Percentiles rank a stretch among this genome's conserved stretches.
Conservation (phyloP, 2,888 invertebrate species). For the Ectropis crepuscularia region DNA sequence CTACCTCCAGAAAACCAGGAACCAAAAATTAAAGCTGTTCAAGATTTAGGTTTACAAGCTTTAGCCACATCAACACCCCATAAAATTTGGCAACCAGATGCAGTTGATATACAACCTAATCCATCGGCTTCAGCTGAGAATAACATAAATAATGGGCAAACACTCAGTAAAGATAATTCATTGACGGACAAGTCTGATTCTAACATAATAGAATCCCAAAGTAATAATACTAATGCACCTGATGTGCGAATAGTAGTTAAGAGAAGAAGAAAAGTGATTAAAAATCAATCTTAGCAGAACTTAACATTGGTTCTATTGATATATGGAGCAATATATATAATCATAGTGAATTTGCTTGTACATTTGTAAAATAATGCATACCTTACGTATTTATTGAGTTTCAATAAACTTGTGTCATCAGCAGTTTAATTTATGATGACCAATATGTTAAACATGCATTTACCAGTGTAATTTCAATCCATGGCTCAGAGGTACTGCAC, state of each 20-base stretch:
- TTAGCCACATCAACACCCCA: constrained; percentile 74
- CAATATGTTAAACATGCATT: too few species aligned
- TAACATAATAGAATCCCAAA: constrained; percentile 42
- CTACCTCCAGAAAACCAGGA: not conserved
- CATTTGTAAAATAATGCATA: too few species aligned
- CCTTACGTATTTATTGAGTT: too few species aligned
- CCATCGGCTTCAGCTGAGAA: constrained; percentile 39
- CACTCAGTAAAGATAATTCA: constrained; percentile 31
- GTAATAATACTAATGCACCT: constrained; percentile 58
- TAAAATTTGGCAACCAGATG: constrained; percentile 45
- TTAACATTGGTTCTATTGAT: not conserved
- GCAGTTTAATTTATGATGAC: too few species aligned
- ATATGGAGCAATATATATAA: not conserved
- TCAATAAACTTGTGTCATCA: too few species aligned
- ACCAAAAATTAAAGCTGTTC: constrained; percentile 22
- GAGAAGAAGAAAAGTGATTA: constrained; percentile 64
- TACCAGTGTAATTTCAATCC: too few species aligned
- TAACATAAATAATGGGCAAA: constrained; percentile 40
- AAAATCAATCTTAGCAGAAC: constrained; percentile 39
- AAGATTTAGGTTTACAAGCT: constrained; percentile 50
- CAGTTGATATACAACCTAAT: constrained; percentile 25
- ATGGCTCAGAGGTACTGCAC: too few species aligned
- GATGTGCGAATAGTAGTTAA: constrained; percentile 73
- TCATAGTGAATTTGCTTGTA: too few species aligned
- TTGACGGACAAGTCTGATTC: constrained; percentile 42